Evolutionary conservation across 2,797 vertebrate species (phyloP).

Genomic region (Sebastes goodei): DNA sequence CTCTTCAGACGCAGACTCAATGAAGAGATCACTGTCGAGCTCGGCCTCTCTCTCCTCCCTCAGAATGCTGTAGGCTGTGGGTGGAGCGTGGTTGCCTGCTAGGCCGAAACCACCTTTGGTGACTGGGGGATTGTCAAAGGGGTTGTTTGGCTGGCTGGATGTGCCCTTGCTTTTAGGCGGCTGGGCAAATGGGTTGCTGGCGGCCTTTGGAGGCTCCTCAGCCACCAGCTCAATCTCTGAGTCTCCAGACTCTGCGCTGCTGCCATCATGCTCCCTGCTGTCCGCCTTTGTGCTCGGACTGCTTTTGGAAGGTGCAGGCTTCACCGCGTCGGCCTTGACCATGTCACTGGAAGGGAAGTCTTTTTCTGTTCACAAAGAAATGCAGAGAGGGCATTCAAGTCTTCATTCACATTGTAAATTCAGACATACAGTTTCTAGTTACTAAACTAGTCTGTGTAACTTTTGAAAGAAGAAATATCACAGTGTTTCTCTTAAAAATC

Average conservation of each 20-base stretch:
- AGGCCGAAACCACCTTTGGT: slow-evolving; percentile 88
- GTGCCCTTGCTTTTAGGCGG: slow-evolving; percentile 59
- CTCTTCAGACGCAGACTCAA: slow-evolving; percentile 96
- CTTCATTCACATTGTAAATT: neutral
- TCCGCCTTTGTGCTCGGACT: slow-evolving; percentile 58
- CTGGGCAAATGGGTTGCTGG: slow-evolving; percentile 75
- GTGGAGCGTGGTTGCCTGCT: slow-evolving; percentile 82
- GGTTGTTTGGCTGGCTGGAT: slow-evolving; percentile 67
- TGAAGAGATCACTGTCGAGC: slow-evolving; percentile 98
- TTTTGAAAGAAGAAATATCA: neutral
- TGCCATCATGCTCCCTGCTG: slow-evolving; percentile 85
- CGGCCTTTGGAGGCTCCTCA: slow-evolving; percentile 86
- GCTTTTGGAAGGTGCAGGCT: slow-evolving; percentile 78
- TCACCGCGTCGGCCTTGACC: slow-evolving; percentile 86
- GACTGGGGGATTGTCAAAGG: slow-evolving; percentile 74
- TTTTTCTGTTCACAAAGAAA: slow-evolving; percentile 82
- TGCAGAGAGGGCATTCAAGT: neutral
- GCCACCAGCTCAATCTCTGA: slow-evolving; percentile 96
- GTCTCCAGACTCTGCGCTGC: slow-evolving; percentile 94
- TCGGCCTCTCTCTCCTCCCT: slow-evolving; percentile 96
- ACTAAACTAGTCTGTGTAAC: neutral
- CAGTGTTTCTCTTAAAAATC: neutral
- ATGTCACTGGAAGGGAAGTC: slow-evolving; percentile 87
- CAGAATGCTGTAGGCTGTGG: slow-evolving; percentile 94
- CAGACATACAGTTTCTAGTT: neutral